Evolutionary conservation across 2,113 vertebrate genomes (phyloP).

Genomic region (Stegastes partitus): DNA sequence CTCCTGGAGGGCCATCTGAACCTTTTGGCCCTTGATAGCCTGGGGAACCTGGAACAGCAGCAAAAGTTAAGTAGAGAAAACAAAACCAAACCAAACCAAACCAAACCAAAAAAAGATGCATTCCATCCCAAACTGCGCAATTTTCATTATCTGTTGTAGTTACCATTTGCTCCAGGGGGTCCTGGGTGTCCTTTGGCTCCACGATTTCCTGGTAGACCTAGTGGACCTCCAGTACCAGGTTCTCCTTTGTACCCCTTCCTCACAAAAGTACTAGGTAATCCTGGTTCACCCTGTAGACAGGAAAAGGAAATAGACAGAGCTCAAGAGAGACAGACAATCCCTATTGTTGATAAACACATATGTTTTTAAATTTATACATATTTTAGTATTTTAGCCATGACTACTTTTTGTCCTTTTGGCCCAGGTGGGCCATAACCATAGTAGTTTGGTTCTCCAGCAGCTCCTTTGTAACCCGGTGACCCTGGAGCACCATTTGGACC

Average conservation of each 20-base stretch:
- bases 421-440: slow-evolving; percentile 80
- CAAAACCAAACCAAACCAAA: neutral
- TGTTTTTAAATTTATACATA: neutral
- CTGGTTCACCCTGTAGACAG: slow-evolving; percentile 70
- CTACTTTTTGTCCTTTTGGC: slow-evolving; percentile 87
- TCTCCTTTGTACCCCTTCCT: slow-evolving; percentile 72
- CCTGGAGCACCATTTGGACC: slow-evolving; percentile 85
- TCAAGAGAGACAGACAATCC: neutral
- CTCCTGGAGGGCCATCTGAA: slow-evolving; percentile 59
- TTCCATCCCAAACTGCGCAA: neutral
- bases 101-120: neutral
- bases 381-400: neutral
- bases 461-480: slow-evolving; percentile 82
- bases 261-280: neutral
- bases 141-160: neutral
- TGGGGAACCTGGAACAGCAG: slow-evolving; percentile 58
- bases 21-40: slow-evolving; percentile 65
- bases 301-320: neutral
- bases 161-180: slow-evolving; percentile 63
- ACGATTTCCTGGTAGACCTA: slow-evolving; percentile 41
- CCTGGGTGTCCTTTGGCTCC: slow-evolving; percentile 71
- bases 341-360: neutral
- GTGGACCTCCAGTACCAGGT: slow-evolving; percentile 45
- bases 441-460: slow-evolving; percentile 85
- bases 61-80: neutral